Percentiles rank a stretch among this genome's conserved stretches.
Evolutionary conservation across 2,888 invertebrate genomes (phyloP).

Genomic region (Thysanoteuthis rhombus): DNA sequence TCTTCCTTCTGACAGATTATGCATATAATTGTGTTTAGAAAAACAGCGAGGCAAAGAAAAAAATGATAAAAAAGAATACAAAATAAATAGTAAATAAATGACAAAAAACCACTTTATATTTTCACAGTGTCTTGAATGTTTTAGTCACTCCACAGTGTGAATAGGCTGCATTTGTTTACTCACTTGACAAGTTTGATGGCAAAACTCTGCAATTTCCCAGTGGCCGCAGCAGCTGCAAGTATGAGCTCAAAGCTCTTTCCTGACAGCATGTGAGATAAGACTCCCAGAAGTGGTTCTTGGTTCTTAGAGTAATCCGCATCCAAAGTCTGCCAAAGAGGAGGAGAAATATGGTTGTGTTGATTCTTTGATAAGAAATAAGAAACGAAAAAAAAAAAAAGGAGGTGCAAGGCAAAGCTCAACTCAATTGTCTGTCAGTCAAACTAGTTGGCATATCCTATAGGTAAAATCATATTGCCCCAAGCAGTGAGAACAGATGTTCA

Average conservation of each 20-base stretch:
- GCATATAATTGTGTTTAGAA: not conserved
- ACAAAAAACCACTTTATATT: too few species aligned
- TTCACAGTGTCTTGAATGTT: too few species aligned
- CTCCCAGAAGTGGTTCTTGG: slow-evolving; percentile 83
- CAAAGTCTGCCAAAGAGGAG: slow-evolving; percentile 72
- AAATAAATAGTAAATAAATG: too few species aligned
- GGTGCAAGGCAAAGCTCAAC: slow-evolving; percentile 30
- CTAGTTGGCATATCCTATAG: not conserved
- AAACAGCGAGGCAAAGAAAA: not conserved
- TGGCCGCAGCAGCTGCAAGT: slow-evolving; percentile 89
- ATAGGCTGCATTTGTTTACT: slow-evolving; percentile 33
- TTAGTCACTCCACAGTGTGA: too few species aligned
- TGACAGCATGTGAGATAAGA: slow-evolving; percentile 87
- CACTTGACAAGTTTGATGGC: slow-evolving; percentile 82
- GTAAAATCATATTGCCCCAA: not conserved
- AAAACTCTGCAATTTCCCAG: slow-evolving; percentile 87
- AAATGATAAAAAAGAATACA: not conserved
- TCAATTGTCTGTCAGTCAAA: not conserved
- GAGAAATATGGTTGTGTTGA: slow-evolving; percentile 16
- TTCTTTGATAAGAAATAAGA: slow-evolving; percentile 1
- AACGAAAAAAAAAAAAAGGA: not conserved
- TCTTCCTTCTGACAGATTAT: not conserved
- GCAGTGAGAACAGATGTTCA: not conserved
- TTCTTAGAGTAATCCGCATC: slow-evolving; percentile 90
- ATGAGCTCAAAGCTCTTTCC: slow-evolving; percentile 92